Base-by-base conservation (phyloP, 2,888 invertebrate species). In the Sminthurinus aureus region DNA sequence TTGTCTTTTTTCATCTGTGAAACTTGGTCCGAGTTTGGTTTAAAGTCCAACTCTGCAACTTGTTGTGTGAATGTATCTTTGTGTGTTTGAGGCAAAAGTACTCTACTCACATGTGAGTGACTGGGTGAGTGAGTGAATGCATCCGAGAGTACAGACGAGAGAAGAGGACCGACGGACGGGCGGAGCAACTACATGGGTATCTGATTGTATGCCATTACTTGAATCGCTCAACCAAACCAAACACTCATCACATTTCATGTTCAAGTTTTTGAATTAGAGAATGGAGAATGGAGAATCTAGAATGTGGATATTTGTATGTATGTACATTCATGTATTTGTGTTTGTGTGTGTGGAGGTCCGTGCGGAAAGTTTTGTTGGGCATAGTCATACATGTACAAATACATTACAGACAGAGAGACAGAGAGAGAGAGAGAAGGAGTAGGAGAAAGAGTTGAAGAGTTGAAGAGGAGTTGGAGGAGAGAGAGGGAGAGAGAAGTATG, bases 161-260 rank as follows among this genome's bases (percentile, higher is more conserved):
- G 38, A 2, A 20, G 67, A 67, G 67, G n/a, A 67, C n/a, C 13
- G n/a, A 9, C 13, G 15, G 58, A 58, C 11, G n/a, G 15, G 58
- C 9, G 58, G 15, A 64, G 64, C 1, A 9, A 64, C 15, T 3
- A 64, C n/a, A n/a, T 66, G 52, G 18, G 9, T 58, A 58, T 58
- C 58, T 58, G 58, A 58, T 58, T 58, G 58, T 58, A 58, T 58
- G 58, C 58, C 58, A 58, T 58, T 58, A 58, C 58, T 58, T 58
- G 58, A 58, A 58, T 58, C 18, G 58, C 58, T 58, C 58, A 58
- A 58, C 58, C 58, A 58, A 58, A 58, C 58, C 58, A 58, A 58
- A 58, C 58, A 58, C 58, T 58, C 58, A 58, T 58, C 58, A 58
- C 58, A 58, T 58, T 58, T 58, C 58, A 58, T 58, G 58, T 58